A percentile compares a stretch with the other conserved stretches of the same genome.
phyloP scores from a whole-genome alignment of 2,888 invertebrate species.

The Erpobdella octoculata region DNA sequence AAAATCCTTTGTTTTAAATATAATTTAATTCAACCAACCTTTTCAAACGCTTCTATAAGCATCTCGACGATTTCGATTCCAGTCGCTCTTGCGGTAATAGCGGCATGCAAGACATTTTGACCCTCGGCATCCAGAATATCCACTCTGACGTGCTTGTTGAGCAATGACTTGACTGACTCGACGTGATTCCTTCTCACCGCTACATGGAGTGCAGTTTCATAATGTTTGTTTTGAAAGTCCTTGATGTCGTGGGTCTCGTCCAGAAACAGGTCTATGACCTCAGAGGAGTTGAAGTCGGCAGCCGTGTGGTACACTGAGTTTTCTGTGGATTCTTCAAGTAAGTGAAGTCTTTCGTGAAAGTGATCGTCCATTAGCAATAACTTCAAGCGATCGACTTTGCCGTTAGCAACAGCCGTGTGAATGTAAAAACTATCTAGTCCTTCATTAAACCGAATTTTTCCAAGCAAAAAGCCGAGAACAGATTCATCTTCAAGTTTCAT shows the following conservation, averaged over 20 bases:
- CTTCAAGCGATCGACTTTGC: conserved; percentile 27
- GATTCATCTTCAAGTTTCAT: conserved; percentile 26
- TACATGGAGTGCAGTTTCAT: conserved; percentile 31
- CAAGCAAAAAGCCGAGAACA: conserved; percentile 27
- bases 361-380: conserved; percentile 13
- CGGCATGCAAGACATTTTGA: conserved; percentile 23
- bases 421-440: conserved; percentile 27
- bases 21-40: not conserved
- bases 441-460: conserved; percentile 11
- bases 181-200: conserved; percentile 24
- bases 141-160: conserved; percentile 16
- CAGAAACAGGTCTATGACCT: conserved; percentile 24
- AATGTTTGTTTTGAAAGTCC: conserved; percentile 27
- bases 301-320: conserved; percentile 25
- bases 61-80: conserved; percentile 20
- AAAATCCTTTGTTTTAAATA: not conserved
- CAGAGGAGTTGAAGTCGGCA: conserved; percentile 21
- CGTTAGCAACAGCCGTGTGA: conserved; percentile 31
- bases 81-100: conserved; percentile 20
- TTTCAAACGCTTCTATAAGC: conserved; percentile 18
- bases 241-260: conserved; percentile 21
- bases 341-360: conserved; percentile 15
- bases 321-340: conserved; percentile 22
- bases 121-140: conserved; percentile 23
- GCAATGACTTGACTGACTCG: conserved; percentile 8